These are phyloP conservation scores for Coturnix japonica DNA, from an alignment of 2,113 vertebrate genomes.

Conservation along the genomic window DNA sequence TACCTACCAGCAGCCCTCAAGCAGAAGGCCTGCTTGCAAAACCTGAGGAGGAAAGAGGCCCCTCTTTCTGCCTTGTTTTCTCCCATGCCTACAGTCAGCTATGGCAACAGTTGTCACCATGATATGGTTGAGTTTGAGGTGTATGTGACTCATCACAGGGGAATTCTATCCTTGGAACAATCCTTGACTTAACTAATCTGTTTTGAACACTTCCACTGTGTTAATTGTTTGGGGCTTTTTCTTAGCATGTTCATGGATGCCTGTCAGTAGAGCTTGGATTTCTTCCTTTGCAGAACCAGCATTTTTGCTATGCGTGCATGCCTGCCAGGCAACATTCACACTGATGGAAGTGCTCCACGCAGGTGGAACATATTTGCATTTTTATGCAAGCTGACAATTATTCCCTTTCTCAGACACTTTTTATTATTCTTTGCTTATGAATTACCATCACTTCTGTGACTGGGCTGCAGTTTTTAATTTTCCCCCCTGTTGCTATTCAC, in stretches of 20 bases:
- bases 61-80: not conserved
- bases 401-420: not conserved
- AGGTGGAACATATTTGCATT: not conserved
- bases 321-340: not conserved
- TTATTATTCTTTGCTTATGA: not conserved
- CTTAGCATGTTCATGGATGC: not conserved
- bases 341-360: not conserved
- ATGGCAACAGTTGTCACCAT: not conserved
- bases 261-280: not conserved
- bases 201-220: not conserved
- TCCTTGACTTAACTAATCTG: not conserved
- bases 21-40: rapidly evolving
- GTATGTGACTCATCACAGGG: not conserved
- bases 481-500: not conserved
- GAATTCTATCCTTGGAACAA: not conserved
- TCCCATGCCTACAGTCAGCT: rapidly evolving
- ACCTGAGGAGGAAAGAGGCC: rapidly evolving
- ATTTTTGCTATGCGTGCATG: not conserved
- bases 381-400: not conserved
- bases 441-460: not conserved
- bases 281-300: not conserved
- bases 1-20: not conserved
- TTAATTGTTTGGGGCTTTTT: not conserved
- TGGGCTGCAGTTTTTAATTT: not conserved
- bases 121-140: not conserved